Evolutionary conservation across 2,797 vertebrate species (phyloP).

Genomic region (Gorsachius magnificus): DNA sequence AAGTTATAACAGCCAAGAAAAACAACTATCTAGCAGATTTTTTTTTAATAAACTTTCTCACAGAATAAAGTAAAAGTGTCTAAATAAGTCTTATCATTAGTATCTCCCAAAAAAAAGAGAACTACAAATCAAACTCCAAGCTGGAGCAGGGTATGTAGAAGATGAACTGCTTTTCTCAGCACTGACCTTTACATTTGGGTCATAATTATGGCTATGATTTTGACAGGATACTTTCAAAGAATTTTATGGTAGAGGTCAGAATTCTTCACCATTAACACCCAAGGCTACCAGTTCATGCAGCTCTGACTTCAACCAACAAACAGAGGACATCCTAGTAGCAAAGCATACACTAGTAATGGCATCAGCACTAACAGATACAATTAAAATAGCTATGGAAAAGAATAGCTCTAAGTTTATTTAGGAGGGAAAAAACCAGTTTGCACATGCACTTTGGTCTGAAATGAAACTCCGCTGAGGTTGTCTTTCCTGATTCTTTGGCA

Average conservation of each 20-base stretch:
- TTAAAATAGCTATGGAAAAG: not conserved
- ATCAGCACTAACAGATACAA: not conserved
- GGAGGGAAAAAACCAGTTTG: not conserved
- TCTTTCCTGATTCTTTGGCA: not conserved
- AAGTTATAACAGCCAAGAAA: not conserved
- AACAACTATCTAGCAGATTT: not conserved
- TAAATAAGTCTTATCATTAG: not conserved
- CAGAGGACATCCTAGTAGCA: not conserved
- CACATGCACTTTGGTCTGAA: not conserved
- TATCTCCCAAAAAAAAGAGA: not conserved
- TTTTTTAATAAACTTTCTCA: not conserved
- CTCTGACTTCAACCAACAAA: not conserved
- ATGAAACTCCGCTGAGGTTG: not conserved
- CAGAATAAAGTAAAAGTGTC: not conserved
- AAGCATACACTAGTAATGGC: not conserved
- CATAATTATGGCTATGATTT: not conserved
- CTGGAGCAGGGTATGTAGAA: not conserved
- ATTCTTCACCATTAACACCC: not conserved
- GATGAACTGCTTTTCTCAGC: not conserved
- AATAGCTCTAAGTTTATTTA: not conserved
- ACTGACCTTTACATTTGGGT: not conserved
- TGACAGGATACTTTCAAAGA: not conserved
- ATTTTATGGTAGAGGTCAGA: not conserved
- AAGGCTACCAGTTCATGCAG: not conserved
- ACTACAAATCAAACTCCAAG: not conserved